phyloP scores from a whole-genome alignment of 2,113 vertebrate species.

The Embiotoca jacksoni region DNA sequence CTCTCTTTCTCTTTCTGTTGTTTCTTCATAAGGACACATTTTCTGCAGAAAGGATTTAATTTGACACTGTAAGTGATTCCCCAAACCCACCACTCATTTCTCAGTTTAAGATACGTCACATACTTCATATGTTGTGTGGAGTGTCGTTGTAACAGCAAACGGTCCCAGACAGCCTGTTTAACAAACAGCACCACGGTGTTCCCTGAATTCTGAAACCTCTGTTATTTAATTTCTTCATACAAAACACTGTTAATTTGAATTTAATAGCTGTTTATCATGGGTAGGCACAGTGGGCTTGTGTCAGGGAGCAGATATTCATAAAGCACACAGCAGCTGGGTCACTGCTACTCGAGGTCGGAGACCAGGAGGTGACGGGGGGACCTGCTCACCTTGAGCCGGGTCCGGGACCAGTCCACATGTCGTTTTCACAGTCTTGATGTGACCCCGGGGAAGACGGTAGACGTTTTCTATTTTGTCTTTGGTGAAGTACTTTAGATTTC shows the following conservation, averaged over 20 bases:
- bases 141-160: conserved; percentile 21
- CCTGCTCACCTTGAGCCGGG: conserved; percentile 44
- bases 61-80: conserved; percentile 7
- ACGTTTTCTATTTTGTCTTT: background rate
- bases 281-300: conserved; percentile 53
- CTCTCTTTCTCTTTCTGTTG: conserved; percentile 12
- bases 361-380: conserved; percentile 14
- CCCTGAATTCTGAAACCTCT: conserved; percentile 64
- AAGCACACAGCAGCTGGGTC: conserved; percentile 34
- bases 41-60: background rate
- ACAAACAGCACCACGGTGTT: conserved; percentile 57
- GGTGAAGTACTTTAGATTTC: conserved; percentile 19
- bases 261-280: conserved; percentile 73
- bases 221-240: conserved; percentile 68
- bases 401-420: background rate
- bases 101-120: conserved; percentile 17
- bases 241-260: conserved; percentile 74
- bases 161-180: conserved; percentile 44
- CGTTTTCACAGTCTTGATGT: conserved; percentile 36
- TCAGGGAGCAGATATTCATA: conserved; percentile 35
- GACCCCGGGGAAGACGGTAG: conserved; percentile 4
- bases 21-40: background rate
- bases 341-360: conserved; percentile 43
- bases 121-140: conserved; percentile 24
- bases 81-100: conserved; percentile 8